Percentiles rank a stretch among this genome's conserved stretches.
Evolutionary conservation across 2,113 vertebrate species (phyloP).

Genomic region (Gorsachius goisagi): DNA sequence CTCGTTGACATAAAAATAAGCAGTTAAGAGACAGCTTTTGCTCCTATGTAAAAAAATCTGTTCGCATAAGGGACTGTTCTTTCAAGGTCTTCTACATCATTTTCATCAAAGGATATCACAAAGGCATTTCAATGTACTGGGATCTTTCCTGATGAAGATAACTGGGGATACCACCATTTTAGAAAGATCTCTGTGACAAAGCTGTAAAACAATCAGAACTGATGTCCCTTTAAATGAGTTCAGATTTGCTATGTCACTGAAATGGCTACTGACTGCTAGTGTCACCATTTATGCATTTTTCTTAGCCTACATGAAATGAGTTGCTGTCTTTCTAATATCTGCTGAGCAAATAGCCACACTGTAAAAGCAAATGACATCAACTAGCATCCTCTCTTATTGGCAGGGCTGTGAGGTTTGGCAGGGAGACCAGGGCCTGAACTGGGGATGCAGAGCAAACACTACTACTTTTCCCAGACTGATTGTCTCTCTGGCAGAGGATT

Average conservation of each 20-base stretch:
- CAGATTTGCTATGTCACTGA: background rate
- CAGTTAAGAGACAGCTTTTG: background rate
- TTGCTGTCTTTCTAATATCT: background rate
- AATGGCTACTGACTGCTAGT: background rate
- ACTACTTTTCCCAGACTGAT: background rate
- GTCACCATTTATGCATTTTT: background rate
- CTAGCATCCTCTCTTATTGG: background rate
- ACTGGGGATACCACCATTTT: background rate
- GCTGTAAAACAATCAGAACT: background rate
- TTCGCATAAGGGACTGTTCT: background rate
- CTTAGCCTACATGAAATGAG: background rate
- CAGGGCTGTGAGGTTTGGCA: background rate
- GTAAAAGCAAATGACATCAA: background rate
- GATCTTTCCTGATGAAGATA: background rate
- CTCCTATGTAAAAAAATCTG: background rate
- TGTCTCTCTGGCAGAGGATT: background rate
- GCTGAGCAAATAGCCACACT: background rate
- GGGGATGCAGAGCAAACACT: background rate
- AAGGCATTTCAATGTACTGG: background rate
- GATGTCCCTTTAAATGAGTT: background rate
- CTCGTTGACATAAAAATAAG: background rate
- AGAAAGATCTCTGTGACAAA: background rate
- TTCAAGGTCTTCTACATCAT: background rate
- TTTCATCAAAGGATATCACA: background rate
- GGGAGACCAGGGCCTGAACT: background rate